A percentile compares a stretch with the other conserved stretches of the same genome.
phyloP scores from a whole-genome alignment of 2,888 invertebrate species.

The Ypsolopha sequella region DNA sequence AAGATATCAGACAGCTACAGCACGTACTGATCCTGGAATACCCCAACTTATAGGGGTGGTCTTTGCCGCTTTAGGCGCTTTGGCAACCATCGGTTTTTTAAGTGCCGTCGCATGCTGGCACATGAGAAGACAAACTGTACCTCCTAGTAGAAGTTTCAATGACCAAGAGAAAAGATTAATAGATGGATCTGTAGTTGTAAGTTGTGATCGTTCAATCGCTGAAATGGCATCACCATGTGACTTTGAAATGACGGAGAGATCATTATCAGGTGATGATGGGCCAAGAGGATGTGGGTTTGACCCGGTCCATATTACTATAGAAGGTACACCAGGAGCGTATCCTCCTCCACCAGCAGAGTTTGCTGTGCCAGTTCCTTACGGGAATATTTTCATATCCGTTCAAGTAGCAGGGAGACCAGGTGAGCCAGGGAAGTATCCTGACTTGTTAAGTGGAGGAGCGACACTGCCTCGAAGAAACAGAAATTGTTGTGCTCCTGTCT shows the following conservation, averaged over 20 bases:
- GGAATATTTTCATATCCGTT: conserved; percentile 89
- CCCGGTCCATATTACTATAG: conserved; percentile 74
- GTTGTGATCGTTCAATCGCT: conserved; percentile 76
- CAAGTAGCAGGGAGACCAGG: conserved; percentile 73
- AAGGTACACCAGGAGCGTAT: conserved; percentile 62
- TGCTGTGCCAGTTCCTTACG: conserved; percentile 68
- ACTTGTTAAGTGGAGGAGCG: conserved; percentile 72
- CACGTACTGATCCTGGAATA: conserved; percentile 80
- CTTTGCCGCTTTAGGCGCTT: conserved; percentile 78
- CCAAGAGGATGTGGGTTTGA: conserved; percentile 64
- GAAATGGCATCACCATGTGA: conserved; percentile 71
- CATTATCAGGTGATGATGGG: conserved; percentile 42
- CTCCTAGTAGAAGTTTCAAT: conserved; percentile 78
- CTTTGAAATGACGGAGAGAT: conserved; percentile 60
- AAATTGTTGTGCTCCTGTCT: conserved; percentile 74
- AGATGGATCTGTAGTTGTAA: conserved; percentile 78
- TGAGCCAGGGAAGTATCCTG: conserved; percentile 75
- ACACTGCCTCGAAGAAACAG: conserved; percentile 62
- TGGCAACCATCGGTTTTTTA: conserved; percentile 75
- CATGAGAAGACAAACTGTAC: conserved; percentile 79
- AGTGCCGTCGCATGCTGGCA: conserved; percentile 70
- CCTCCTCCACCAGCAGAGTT: conserved; percentile 67
- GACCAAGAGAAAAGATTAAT: conserved; percentile 90
- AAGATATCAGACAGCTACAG: conserved; percentile 79
- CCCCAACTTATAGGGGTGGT: conserved; percentile 80